Percentiles rank a stretch among this genome's conserved stretches.
phyloP scores from a whole-genome alignment of 2,888 invertebrate genomes.

The Lepidocyrtoides sp. region DNA sequence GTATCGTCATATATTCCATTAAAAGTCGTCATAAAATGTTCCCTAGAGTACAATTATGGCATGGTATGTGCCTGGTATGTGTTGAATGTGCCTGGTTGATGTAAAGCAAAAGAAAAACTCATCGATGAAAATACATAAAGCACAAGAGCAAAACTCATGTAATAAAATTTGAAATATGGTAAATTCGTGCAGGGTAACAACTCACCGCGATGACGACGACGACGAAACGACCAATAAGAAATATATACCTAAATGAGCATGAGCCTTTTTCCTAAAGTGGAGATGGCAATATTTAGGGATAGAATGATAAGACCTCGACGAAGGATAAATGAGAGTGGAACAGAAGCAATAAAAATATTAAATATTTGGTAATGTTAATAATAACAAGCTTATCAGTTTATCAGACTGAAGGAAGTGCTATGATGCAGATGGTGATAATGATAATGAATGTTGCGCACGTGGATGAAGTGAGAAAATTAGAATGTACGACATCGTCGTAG shows the following conservation, averaged over 20 bases:
- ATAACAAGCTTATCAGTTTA: neutral
- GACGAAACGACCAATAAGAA: neutral
- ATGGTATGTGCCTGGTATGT: too few species aligned
- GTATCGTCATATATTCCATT: neutral
- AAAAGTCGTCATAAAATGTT: conserved; percentile 21
- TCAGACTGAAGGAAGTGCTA: too few species aligned
- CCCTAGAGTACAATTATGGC: neutral
- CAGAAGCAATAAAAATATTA: neutral
- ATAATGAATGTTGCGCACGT: too few species aligned
- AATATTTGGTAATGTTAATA: neutral
- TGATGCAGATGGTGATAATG: too few species aligned
- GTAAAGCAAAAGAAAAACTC: neutral
- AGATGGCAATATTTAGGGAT: neutral
- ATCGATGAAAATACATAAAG: neutral
- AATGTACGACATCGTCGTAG: too few species aligned
- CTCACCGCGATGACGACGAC: neutral
- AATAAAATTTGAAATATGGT: conserved; percentile 49
- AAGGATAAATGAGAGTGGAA: neutral
- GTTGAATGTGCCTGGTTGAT: neutral
- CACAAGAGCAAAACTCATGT: neutral
- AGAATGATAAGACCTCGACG: neutral
- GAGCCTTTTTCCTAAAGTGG: neutral
- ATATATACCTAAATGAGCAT: too few species aligned
- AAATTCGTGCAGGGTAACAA: conserved; percentile 32
- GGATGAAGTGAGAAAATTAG: too few species aligned